Base-by-base conservation (phyloP, 2,888 invertebrate species). In the Lasioglossum zephyrum region DNA sequence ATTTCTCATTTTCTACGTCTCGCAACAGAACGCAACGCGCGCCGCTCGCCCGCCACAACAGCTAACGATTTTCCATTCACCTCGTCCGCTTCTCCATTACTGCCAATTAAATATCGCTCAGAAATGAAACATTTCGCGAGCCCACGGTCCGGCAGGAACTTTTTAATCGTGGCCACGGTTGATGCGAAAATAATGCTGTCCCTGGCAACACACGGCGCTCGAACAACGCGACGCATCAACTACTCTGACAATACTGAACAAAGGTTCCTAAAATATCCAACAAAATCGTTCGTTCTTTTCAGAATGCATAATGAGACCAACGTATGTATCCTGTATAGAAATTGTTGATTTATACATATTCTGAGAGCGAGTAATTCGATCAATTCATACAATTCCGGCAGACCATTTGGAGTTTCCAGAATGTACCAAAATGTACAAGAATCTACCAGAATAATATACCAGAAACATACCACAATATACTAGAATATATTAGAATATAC, bases 21-120 rank as follows among this genome's bases (percentile, higher is more conserved):
- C 4, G 26, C 60, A 53, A 22, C 22, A 6, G 60, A 60, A 60
- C 63, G 66, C 16, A 31, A 16, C 13, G 18, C 63, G 63, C 63
- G 63, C 63, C 31, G 53, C 8, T 36, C 8, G 31, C 8, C 66
- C 18, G 31, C 16, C 16, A 66, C 31, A 18, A 26, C 26, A 26
- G 66, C 66, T n/a, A 69, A 70, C 53, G 53, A 57, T 79, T 69
- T 79, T 47, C 22, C 74, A 36, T 74, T 74, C 39, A 26, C n/a
- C 22, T 31, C 26, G 70, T 49, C 72, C 18, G 16, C 47, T 66
- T 47, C 26, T 84, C 73, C 77, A 73, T 83, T 81, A 81, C 49
- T 36, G 72, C 36, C 57, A 76, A 78, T 84, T 82, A 78, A 75
- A 84, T 82, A 69, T 60, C 57, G n/a, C 44, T 74, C 60, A n/a